phyloP scores from a whole-genome alignment of 2,113 vertebrate genomes.

The Callaeas wilsoni region DNA sequence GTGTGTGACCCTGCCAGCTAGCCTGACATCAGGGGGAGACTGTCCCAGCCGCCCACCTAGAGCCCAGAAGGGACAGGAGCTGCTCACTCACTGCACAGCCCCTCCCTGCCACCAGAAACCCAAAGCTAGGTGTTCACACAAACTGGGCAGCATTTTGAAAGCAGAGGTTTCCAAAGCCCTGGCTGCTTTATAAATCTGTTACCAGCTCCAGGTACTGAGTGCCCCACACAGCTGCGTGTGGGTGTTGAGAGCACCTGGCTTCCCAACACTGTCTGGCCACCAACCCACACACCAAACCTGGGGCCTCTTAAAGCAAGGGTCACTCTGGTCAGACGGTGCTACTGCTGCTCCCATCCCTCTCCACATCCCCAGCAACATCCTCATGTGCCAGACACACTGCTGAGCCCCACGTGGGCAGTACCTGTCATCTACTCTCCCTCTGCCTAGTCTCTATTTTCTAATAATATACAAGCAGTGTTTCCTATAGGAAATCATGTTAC shows the following conservation, averaged over 20 bases:
- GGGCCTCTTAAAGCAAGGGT: neutral
- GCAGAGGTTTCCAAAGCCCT: neutral
- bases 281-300: neutral
- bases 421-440: neutral
- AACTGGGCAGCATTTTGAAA: neutral
- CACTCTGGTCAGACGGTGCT: neutral
- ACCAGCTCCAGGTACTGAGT: neutral
- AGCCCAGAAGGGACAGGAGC: neutral
- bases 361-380: neutral
- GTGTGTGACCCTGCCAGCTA: neutral
- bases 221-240: neutral
- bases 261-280: neutral
- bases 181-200: neutral
- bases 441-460: neutral
- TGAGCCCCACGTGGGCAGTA: rapidly evolving
- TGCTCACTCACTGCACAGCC: neutral
- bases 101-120: neutral
- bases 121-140: neutral
- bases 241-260: neutral
- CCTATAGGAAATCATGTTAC: neutral
- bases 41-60: neutral
- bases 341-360: neutral
- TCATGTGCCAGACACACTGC: rapidly evolving
- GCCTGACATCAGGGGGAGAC: neutral
- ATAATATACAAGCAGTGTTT: neutral